Conservation (phyloP, 2,888 invertebrate genomes). For the Drosophila paranaensis region DNA sequence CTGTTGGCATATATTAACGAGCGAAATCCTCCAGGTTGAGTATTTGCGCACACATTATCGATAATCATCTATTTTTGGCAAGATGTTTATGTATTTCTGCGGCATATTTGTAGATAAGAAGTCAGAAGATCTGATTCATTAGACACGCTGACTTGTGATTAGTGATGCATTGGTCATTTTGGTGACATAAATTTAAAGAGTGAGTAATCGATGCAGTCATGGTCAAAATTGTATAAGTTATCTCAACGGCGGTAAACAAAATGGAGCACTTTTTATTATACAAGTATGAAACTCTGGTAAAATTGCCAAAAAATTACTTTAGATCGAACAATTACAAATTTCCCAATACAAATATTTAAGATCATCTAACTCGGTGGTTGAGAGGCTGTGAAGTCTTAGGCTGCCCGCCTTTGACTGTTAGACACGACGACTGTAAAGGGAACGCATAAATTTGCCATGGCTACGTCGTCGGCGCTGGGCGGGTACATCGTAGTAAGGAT, state of each 20-base stretch:
- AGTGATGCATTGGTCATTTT: neutral
- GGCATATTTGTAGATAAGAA: neutral
- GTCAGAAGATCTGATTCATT: neutral
- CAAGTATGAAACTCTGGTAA: too few relatives aligned
- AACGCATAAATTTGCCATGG: conserved; percentile 60
- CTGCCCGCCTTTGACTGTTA: neutral
- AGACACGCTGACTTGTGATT: neutral
- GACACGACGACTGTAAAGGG: conserved; percentile 68
- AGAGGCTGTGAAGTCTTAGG: neutral
- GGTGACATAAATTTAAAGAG: neutral
- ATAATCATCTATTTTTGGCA: neutral
- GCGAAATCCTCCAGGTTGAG: too few relatives aligned
- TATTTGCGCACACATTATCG: too few relatives aligned
- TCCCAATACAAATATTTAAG: neutral
- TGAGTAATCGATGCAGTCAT: neutral
- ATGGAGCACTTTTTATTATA: too few relatives aligned
- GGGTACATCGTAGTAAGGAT: conserved; percentile 35
- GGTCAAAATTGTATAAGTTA: neutral
- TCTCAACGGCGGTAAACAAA: neutral
- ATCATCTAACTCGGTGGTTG: neutral
- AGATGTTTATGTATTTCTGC: neutral
- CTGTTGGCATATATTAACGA: neutral
- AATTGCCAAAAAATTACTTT: neutral
- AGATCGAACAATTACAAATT: neutral
- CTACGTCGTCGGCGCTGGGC: conserved; percentile 51